Conservation (phyloP, 1,140 invertebrate species). For the Eciton burchellii region DNA sequence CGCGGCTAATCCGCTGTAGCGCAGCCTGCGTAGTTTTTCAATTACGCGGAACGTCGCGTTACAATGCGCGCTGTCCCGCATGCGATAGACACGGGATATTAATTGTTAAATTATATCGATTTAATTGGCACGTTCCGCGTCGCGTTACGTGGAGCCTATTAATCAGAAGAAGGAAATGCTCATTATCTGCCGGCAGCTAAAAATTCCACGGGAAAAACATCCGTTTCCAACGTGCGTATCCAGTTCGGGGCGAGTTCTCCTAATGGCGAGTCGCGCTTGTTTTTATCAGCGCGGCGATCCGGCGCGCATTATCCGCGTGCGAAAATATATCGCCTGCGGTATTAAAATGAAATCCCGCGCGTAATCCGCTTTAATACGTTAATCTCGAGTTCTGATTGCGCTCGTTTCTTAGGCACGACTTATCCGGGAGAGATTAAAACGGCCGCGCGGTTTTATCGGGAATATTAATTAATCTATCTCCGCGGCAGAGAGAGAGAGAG, state of each 20-base stretch:
- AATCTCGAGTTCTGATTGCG: conserved; percentile 38
- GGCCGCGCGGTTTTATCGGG: conserved; percentile 11
- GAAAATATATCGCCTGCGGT: not conserved
- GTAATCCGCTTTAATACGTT: conserved; percentile 49
- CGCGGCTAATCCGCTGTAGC: not conserved
- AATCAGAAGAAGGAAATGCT: not conserved
- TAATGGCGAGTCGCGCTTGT: not conserved
- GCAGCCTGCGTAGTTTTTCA: not conserved
- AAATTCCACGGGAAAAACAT: not conserved
- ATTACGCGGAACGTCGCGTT: not conserved
- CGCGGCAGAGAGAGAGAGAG: not conserved
- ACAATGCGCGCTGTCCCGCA: not conserved
- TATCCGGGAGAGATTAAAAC: conserved; percentile 26
- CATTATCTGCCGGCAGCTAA: not conserved
- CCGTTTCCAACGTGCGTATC: not conserved
- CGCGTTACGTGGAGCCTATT: conserved; percentile 10
- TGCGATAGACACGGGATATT: no score
- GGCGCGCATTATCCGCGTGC: conserved; percentile 8
- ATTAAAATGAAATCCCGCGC: conserved; percentile 11
- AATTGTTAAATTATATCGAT: conserved; percentile 24
- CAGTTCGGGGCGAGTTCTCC: not conserved
- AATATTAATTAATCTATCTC: conserved; percentile 49
- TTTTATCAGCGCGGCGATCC: conserved; percentile 8
- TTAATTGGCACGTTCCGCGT: conserved; percentile 39
- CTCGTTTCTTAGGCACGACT: conserved; percentile 17